Conservation (phyloP, 2,113 vertebrate species). For the Elephantulus edwardii region DNA sequence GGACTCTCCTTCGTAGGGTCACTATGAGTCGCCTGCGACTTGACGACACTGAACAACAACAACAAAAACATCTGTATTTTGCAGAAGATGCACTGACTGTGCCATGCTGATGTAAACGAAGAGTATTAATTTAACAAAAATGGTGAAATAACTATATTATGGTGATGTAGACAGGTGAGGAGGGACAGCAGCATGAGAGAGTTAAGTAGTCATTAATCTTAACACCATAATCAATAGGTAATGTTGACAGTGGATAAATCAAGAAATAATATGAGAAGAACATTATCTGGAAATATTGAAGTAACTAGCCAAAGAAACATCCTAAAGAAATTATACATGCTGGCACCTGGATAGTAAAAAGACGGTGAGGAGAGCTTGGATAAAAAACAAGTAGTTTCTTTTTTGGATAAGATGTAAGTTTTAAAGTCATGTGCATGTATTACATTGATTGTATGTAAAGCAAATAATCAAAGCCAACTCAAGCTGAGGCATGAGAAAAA, state of each 20-base stretch:
- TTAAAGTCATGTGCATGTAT: not conserved
- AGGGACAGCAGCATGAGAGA: conserved; percentile 53
- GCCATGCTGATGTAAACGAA: conserved; percentile 56
- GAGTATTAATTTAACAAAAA: conserved; percentile 67
- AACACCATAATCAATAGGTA: conserved; percentile 61
- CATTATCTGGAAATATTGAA: conserved; percentile 47
- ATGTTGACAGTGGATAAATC: conserved; percentile 53
- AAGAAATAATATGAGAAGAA: conserved; percentile 50
- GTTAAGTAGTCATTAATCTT: conserved; percentile 63
- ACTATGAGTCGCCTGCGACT: too few relatives aligned
- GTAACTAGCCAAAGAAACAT: not conserved
- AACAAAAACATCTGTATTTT: not conserved
- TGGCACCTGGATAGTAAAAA: conserved; percentile 2
- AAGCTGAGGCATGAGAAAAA: conserved; percentile 32
- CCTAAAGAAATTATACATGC: conserved; percentile 42
- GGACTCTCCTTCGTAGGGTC: too few relatives aligned
- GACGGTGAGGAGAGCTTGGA: not conserved
- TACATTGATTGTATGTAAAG: conserved; percentile 45
- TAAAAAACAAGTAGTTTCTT: not conserved
- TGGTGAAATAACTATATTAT: conserved; percentile 62
- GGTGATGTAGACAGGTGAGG: conserved; percentile 50
- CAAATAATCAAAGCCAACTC: conserved; percentile 49
- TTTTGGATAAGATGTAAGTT: conserved; percentile 38
- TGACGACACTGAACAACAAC: too few relatives aligned
- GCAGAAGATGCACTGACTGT: not conserved